Evolutionary conservation across 2,888 invertebrate species (phyloP), one percentile per base, ranked within the genome.

Genomic region (Disparrhopalites patrizii): DNA sequence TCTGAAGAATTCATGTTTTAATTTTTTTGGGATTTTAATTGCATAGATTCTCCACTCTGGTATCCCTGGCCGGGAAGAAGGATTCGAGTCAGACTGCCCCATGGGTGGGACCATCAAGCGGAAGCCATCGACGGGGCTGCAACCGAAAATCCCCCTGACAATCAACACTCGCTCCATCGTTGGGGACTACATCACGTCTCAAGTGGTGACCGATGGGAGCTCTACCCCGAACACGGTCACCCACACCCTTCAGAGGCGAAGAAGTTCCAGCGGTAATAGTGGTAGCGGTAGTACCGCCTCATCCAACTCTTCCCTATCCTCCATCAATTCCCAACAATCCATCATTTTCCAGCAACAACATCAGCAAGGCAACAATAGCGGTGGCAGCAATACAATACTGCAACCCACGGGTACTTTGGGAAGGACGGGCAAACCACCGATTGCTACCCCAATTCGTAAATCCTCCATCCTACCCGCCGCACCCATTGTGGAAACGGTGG

Each of bases 121-220:
- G 52, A 94, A 94, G 78, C 94, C 94, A 0, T 91, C 91, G 20
- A 77, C 77, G 27, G 73, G 60, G 18, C 90, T 91, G 88, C 91
- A 91, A 79, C 93, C 93, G 7, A 93, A 92, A 80, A 85, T 94
- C 56, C 94, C 93, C 0, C 79, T 93, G 70, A 94, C 94, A 2
- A 90, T 90, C 78, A 93, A 93, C 81, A 93, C 93, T 1, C 83
- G 94, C 15, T 91, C 92, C 77, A 81, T 94, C 66, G 70, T 74
- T 28, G 71, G 74, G 18, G 93, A 93, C 77, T 92, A 93, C 78
- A 92, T 90, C 76, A 91, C 88, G 1, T n/a, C n/a, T n/a, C n/a
- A n/a, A n/a, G 91, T 91, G 77, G 75, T 75, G 30, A 69, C 76
- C 4, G 74, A 74, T 64, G 70, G 75, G 28, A 71, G 70, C 27